A percentile compares a stretch with the other conserved stretches of the same genome.
These are phyloP conservation scores for Hemistola chrysoprasaria DNA, from an alignment of 2,888 invertebrate genomes.

Conservation along the genomic window DNA sequence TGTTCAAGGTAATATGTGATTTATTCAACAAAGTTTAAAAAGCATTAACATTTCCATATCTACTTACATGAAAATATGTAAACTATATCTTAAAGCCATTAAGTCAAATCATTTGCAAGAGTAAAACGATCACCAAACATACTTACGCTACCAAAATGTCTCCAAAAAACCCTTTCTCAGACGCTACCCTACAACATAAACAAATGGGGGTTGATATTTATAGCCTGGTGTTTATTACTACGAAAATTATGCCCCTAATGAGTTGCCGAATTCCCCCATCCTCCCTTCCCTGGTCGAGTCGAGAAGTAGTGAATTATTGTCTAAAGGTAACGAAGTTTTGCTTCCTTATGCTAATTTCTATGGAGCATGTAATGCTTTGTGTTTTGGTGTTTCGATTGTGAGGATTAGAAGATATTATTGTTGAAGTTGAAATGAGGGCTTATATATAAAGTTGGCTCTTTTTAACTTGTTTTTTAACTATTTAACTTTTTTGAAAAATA, in stretches of 20 bases:
- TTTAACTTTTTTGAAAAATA: too few relatives aligned
- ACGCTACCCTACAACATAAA: constrained; percentile 55
- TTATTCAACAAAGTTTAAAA: too few relatives aligned
- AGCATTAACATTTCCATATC: too few relatives aligned
- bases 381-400: constrained; percentile 33
- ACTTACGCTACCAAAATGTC: constrained; percentile 24
- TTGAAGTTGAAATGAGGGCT: background rate
- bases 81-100: too few relatives aligned
- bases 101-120: too few relatives aligned
- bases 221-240: constrained; percentile 78
- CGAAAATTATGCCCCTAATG: constrained; percentile 81
- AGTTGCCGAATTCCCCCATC: constrained; percentile 71
- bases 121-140: constrained; percentile 5
- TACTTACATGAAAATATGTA: too few relatives aligned
- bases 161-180: constrained; percentile 39
- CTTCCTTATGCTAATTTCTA: constrained; percentile 65
- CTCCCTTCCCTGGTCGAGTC: constrained; percentile 55
- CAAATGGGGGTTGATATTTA: constrained; percentile 77
- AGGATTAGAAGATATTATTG: constrained; percentile 8
- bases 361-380: constrained; percentile 42
- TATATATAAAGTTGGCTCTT: too few relatives aligned
- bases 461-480: too few relatives aligned
- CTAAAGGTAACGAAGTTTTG: constrained; percentile 43
- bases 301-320: constrained; percentile 72
- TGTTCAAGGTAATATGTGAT: too few relatives aligned